Conservation (phyloP, 2,797 vertebrate genomes). For the Vultur gryphus region DNA sequence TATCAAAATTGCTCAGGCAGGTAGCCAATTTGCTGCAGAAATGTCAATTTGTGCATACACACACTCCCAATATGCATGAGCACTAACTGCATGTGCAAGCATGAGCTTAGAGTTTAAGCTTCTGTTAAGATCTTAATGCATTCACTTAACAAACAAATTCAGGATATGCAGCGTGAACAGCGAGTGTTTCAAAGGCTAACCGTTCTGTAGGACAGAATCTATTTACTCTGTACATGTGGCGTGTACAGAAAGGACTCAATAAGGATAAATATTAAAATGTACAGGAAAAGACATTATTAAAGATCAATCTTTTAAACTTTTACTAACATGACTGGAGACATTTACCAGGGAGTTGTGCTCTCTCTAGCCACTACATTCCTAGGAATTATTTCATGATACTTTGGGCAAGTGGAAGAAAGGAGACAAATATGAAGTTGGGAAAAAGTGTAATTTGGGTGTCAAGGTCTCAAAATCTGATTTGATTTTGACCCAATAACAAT, state of each 20-base stretch:
- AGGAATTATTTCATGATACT: neutral
- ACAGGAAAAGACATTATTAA: neutral
- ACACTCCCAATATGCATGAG: neutral
- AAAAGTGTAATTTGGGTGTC: neutral
- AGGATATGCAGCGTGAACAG: neutral
- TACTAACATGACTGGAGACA: neutral
- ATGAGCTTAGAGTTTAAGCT: neutral
- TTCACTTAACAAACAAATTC: neutral
- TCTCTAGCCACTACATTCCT: neutral
- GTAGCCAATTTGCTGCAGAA: neutral
- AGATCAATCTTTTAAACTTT: neutral
- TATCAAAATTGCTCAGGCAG: neutral
- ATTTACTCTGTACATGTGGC: neutral
- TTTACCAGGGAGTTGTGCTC: neutral
- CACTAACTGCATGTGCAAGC: neutral
- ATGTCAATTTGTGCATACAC: neutral
- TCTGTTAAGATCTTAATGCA: neutral
- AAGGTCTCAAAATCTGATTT: constrained; percentile 8
- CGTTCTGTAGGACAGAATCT: neutral
- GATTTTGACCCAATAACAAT: constrained; percentile 2
- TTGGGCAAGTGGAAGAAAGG: neutral
- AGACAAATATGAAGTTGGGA: neutral
- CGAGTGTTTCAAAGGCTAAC: neutral
- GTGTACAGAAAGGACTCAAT: neutral
- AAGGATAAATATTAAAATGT: neutral